Conservation (phyloP, 2,888 invertebrate genomes). For the Lepidonotus clava region DNA sequence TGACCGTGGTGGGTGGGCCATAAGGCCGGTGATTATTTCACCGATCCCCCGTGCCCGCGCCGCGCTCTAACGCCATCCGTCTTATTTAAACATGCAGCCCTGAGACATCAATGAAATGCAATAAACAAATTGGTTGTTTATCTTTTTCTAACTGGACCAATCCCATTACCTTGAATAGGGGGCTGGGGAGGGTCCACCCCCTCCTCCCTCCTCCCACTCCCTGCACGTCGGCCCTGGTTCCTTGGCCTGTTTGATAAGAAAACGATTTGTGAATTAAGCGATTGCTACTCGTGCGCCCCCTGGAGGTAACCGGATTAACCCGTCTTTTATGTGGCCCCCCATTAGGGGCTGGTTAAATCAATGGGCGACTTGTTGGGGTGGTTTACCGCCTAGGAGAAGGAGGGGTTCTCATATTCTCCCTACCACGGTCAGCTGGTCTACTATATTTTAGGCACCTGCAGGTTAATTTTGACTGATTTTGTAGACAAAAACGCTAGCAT, state of each 20-base stretch:
- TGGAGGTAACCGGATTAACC: conserved; percentile 39
- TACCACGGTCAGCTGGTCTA: too few species aligned
- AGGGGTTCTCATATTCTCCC: too few species aligned
- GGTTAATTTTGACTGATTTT: too few species aligned
- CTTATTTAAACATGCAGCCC: conserved; percentile 22
- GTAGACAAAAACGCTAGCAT: too few species aligned
- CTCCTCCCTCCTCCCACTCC: too few species aligned
- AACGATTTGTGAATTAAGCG: conserved; percentile 38
- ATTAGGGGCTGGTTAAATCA: conserved; percentile 12
- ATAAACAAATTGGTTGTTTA: conserved; percentile 48
- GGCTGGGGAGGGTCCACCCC: too few species aligned
- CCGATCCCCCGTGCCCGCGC: too few species aligned
- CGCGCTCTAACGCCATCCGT: background rate
- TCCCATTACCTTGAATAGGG: conserved; percentile 25
- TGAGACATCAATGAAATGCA: conserved; percentile 41
- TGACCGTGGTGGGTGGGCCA: too few species aligned
- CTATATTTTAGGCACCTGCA: too few species aligned
- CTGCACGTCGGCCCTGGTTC: background rate
- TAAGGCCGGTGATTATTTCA: too few species aligned
- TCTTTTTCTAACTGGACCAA: conserved; percentile 26
- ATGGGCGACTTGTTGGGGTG: conserved; percentile 9
- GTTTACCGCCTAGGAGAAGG: too few species aligned
- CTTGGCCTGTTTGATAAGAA: conserved; percentile 27
- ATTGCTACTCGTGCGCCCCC: conserved; percentile 10
- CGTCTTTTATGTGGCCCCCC: background rate